Percentiles rank a stretch among this genome's conserved stretches.
Evolutionary conservation across 2,797 vertebrate species (phyloP).

Genomic region (Halcyon leucocephala): DNA sequence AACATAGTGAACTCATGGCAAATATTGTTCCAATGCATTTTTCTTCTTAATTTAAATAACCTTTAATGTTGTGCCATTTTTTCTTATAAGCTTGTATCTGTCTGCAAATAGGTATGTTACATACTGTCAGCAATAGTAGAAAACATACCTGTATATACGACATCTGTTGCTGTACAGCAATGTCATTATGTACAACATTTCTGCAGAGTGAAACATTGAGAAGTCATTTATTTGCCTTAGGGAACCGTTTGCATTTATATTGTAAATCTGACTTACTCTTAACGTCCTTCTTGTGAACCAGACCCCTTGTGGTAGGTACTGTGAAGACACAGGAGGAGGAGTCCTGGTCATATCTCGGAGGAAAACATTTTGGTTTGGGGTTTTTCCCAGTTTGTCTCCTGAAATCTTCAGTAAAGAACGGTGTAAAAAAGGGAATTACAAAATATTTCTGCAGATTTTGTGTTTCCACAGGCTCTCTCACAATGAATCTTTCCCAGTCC

Average conservation of each 20-base stretch:
- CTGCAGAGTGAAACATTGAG: not conserved
- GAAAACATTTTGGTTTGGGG: not conserved
- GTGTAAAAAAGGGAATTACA: not conserved
- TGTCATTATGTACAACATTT: not conserved
- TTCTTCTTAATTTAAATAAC: not conserved
- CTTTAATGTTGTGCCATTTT: not conserved
- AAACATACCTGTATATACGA: not conserved
- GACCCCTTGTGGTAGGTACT: not conserved
- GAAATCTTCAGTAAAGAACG: not conserved
- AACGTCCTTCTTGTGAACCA: not conserved
- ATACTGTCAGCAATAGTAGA: not conserved
- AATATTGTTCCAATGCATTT: not conserved
- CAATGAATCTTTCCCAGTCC: not conserved
- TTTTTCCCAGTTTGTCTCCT: not conserved
- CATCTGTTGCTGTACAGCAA: not conserved
- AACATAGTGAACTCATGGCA: not conserved
- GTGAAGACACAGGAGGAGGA: not conserved
- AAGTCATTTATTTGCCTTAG: not conserved
- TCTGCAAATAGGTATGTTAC: not conserved
- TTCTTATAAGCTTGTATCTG: not conserved
- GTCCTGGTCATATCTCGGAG: not conserved
- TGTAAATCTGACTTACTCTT: not conserved
- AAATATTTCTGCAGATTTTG: not conserved
- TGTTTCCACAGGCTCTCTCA: not conserved
- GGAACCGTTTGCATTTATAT: not conserved